Evolutionary conservation across 2,113 vertebrate genomes (phyloP), one percentile per base, ranked within the genome.

Genomic region (Acrocephalus arundinaceus): DNA sequence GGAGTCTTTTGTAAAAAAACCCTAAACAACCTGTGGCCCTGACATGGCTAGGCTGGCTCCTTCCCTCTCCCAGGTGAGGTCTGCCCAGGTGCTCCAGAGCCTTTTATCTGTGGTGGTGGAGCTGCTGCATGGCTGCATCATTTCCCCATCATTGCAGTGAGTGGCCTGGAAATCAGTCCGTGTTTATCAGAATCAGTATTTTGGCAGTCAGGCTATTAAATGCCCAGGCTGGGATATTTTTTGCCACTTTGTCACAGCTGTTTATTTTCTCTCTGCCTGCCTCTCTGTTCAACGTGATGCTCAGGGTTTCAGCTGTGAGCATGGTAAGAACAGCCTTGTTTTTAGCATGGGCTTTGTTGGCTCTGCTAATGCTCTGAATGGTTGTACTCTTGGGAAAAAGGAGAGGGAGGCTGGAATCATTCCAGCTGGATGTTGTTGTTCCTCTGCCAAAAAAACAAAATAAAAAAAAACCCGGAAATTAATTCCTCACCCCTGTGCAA

Each of bases 291-390:
- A 35, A 19, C 22, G 7, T 45, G 49, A 25, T 2, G 8, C 68
- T 55, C 0, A 0, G 63, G 59, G 48, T 39, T 86, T 68, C 83
- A 75, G 78, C 78, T 75, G 22, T 49, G 85, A 46, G 79, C 13
- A 9, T 78, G 41, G 63, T 79, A 75, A 70, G 94, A 93, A 62
- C 7, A 46, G 70, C 33, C 22, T 57, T 55, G n/a, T 93, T 93
- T 91, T 85, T 66, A 45, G 63, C 89, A 41, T 82, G 88, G 76
- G 72, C 73, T 95, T 81, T 89, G 84, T 67, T 90, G 83, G 63
- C 61, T 92, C 33, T 90, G 79, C 65, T 67, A 52, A 63, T 89
- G 45, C 52, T 90, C 52, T 67, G 57, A 51, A 43, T 91, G 68
- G 23, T 81, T 93, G 65, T 89, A 46, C 80, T 92, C 65, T 57